phyloP scores from a whole-genome alignment of 2,113 vertebrate species.

The Carlito syrichta region DNA sequence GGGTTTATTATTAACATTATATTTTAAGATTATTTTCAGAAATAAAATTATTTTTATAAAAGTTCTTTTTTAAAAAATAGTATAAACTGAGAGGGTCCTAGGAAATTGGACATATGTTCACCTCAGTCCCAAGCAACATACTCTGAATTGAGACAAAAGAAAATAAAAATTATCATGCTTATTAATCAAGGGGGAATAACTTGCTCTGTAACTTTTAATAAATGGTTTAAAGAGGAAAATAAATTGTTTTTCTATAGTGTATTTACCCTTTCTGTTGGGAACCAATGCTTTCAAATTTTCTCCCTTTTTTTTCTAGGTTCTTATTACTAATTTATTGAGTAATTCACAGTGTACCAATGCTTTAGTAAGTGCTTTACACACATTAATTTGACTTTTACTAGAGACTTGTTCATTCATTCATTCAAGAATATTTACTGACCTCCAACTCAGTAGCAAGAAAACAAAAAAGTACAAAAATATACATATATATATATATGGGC shows the following conservation, averaged over 20 bases:
- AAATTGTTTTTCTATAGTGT: background rate
- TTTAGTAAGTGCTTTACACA: background rate
- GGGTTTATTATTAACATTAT: background rate
- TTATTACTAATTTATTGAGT: background rate
- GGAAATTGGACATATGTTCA: background rate
- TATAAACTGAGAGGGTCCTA: background rate
- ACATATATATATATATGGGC: background rate
- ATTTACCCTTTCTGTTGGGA: background rate
- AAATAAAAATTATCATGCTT: background rate
- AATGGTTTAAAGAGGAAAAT: background rate
- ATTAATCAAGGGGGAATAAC: background rate
- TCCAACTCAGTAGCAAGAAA: background rate
- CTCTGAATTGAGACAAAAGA: background rate
- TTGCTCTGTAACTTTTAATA: background rate
- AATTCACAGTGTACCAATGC: background rate
- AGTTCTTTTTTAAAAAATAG: background rate
- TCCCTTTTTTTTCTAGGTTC: background rate
- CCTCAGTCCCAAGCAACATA: background rate
- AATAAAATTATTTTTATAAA: background rate
- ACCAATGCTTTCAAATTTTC: background rate
- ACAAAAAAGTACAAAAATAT: background rate
- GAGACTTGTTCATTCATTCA: background rate
- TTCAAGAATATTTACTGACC: background rate
- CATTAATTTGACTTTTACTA: background rate
- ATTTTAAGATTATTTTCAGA: conserved; percentile 17